A percentile compares a stretch with the other conserved stretches of the same genome.
phyloP scores from a whole-genome alignment of 2,113 vertebrate genomes.

The Myotis brandtii region DNA sequence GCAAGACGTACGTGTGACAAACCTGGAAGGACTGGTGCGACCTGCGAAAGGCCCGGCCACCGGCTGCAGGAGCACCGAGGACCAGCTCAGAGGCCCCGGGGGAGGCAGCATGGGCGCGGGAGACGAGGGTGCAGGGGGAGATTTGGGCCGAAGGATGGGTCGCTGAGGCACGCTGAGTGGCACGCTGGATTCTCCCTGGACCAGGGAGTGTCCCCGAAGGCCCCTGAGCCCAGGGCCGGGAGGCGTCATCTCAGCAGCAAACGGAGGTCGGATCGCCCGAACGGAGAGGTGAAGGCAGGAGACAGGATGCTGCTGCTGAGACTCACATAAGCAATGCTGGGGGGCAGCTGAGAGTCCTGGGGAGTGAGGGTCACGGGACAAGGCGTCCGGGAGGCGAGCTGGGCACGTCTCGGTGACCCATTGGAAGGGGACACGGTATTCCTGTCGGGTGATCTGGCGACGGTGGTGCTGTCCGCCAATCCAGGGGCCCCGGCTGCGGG shows the following conservation, averaged over 20 bases:
- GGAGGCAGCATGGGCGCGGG: neutral
- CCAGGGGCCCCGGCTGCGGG: neutral
- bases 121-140: neutral
- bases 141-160: neutral
- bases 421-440: neutral
- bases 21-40: rapidly evolving
- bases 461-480: neutral
- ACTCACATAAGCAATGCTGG: neutral
- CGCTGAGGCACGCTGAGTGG: neutral
- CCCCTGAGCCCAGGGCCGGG: neutral
- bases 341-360: neutral
- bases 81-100: too few species aligned
- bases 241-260: neutral
- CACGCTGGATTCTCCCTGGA: neutral
- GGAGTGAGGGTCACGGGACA: neutral
- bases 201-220: neutral
- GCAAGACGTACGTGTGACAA: neutral
- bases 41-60: neutral
- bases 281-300: neutral
- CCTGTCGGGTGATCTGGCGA: neutral
- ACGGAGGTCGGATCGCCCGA: neutral
- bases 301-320: neutral
- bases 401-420: neutral
- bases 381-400: neutral
- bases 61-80: too few species aligned